Percentiles rank a stretch among this genome's conserved stretches.
These are phyloP conservation scores for Tapera naevia DNA, from an alignment of 2,797 vertebrate genomes.

Conservation along the genomic window DNA sequence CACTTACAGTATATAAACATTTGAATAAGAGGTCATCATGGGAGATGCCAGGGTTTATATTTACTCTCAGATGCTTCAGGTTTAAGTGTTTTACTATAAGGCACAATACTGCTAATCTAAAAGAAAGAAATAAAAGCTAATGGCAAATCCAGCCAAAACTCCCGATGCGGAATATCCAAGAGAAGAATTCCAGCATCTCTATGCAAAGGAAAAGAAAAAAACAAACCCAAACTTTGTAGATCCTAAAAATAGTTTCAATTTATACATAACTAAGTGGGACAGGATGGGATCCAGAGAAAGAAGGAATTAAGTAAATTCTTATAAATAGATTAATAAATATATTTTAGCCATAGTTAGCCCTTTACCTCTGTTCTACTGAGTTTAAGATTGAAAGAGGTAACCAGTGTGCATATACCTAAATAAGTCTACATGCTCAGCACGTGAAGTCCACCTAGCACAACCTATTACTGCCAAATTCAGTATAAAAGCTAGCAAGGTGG, in stretches of 20 bases:
- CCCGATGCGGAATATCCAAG: not conserved
- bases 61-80: constrained; percentile 53
- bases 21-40: constrained; percentile 51
- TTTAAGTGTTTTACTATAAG: constrained; percentile 59
- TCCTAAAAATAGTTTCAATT: not conserved
- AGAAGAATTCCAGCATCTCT: constrained; percentile 18
- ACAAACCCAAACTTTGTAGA: not conserved
- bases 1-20: constrained; percentile 53
- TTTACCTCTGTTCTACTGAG: constrained; percentile 68
- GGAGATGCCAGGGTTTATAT: constrained; percentile 49
- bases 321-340: constrained; percentile 71
- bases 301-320: constrained; percentile 17
- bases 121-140: constrained; percentile 44
- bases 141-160: not conserved
- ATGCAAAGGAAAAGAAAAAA: not conserved
- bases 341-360: constrained; percentile 60
- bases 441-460: constrained; percentile 47
- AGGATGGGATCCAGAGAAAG: constrained; percentile 7
- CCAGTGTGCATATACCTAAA: constrained; percentile 57
- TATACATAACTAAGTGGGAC: not conserved
- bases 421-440: constrained; percentile 58
- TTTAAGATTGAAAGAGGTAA: constrained; percentile 66
- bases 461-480: constrained; percentile 41
- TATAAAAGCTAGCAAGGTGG: constrained; percentile 18
- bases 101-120: constrained; percentile 64